Base-by-base conservation (phyloP, 1,140 invertebrate species). In the Platyura marginata region DNA sequence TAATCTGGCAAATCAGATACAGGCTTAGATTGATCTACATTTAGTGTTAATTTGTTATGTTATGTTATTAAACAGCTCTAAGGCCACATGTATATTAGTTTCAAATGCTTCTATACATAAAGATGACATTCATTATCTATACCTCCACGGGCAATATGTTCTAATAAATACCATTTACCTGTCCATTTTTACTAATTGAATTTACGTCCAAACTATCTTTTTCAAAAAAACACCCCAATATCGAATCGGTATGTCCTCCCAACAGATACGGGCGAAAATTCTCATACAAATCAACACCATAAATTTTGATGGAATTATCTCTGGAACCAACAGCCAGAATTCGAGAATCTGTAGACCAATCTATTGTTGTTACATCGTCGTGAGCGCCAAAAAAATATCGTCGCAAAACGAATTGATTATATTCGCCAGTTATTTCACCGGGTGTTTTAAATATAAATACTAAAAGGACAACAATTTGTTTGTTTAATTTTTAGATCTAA, bases 321-420 rank as follows among this genome's bases (percentile, higher is more conserved):
- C 86, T 86, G 2, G 83, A 84, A 1, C 89, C 90, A 32, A 86
- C 76, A 44, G 80, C 79, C 21, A 95, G 59, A 19, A 91, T 63
- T 49, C 79, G 81, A 0, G 91, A 95, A 64, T 96, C 91, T 34
- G 69, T 71, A 0, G 89, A 91, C 93, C 93, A 97, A 60, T 88
- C 78, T 16, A 97, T 50, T 56, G 75, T 90, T 0, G 80, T 82
- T 0, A 83, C 79, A 45, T 88, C 79, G 62, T 91, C 84, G 47
- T 71, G 74, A 19, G 81, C 70, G 29, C 78, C 79, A 49, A 80
- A 73, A 60, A 86, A 92, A 2, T 85, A 79, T 45, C 78, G 65
- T 56, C 86, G 78, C 67, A 95, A 75, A 3, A 81, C 63, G 64
- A 97, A 95, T 1, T 88, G 81, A 64, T 91, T 88, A 54, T 80